Base-by-base conservation (phyloP, 2,888 invertebrate species). In the Acronicta leporina region DNA sequence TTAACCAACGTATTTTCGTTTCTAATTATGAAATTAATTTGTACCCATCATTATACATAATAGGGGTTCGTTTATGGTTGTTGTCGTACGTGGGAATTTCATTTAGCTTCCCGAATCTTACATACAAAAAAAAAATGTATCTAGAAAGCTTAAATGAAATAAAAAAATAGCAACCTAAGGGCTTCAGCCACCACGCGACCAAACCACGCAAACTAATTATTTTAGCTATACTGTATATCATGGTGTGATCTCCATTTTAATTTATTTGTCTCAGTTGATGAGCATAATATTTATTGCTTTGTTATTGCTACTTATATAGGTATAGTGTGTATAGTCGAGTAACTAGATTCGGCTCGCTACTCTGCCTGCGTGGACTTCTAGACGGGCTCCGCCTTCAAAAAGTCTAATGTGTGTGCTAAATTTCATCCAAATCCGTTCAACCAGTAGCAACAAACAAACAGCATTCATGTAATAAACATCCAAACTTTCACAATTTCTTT, bases 151-250 rank as follows among this genome's bases (percentile, higher is more conserved):
- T 61, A 51, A 67, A 72, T 49, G 70, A 68, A 64, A 64, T 64
- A 41, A 60, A 67, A 71, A 72, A 68, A 57, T 40, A n/a, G 72
- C 69, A 67, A 61, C 52, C 53, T 66, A 46, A 69, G 69, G 52
- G 47, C 49, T 41, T 42, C 38, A 43, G 61, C 43, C 38, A 38
- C 5, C 38, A 38, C 27, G 38, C 38, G 49, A 65, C 55, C 51
- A 52, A 46, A 53, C 4, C 43, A 38, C 55, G 56, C 60, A 57
- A 60, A 69, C 67, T 57, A 43, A 52, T 13, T 54, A 50, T 57
- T n/a, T 47, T 64, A 50, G 57, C 57, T 58, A 35, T 16, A 25
- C 52, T 42, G 33, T 33, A 33, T 38, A 38, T 38, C 27, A n/a
- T 27, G 40, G 30, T n/a, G 9, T 38, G 38, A 51, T 48, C 53